A percentile compares a stretch with the other conserved stretches of the same genome.
Evolutionary conservation across 2,888 invertebrate species (phyloP).

Genomic region (Encarsia formosa): DNA sequence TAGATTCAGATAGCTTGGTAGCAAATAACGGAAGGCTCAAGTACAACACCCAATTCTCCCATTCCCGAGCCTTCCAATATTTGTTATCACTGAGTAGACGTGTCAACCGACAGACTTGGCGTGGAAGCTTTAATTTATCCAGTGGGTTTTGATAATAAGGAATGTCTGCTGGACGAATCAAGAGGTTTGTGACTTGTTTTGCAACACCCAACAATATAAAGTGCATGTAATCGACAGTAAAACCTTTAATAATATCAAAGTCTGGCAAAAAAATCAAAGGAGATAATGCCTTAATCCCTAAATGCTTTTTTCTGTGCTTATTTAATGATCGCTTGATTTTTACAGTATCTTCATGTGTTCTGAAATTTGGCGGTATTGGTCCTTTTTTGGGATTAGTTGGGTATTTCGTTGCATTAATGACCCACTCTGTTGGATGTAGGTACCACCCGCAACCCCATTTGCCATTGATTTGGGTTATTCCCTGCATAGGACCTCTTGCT

Average conservation of each 20-base stretch:
- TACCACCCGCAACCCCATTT: constrained; percentile 20
- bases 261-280: no score
- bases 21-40: background rate
- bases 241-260: no score
- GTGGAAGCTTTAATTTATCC: background rate
- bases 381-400: no score
- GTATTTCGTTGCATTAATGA: background rate
- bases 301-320: no score
- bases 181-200: constrained; percentile 1
- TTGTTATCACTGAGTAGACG: background rate
- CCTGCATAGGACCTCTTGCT: constrained; percentile 16
- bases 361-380: no score
- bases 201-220: constrained; percentile 2
- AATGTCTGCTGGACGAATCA: background rate
- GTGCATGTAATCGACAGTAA: constrained; percentile 18
- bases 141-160: background rate
- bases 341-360: no score
- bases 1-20: background rate
- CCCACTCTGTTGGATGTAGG: constrained; percentile 20
- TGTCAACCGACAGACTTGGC: background rate
- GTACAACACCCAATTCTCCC: constrained; percentile 11
- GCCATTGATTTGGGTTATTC: constrained; percentile 17
- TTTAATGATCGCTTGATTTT: no score
- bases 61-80: constrained; percentile 3
- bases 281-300: no score